phyloP scores from a whole-genome alignment of 2,797 vertebrate species.

The Scolopax bukidnonensis region DNA sequence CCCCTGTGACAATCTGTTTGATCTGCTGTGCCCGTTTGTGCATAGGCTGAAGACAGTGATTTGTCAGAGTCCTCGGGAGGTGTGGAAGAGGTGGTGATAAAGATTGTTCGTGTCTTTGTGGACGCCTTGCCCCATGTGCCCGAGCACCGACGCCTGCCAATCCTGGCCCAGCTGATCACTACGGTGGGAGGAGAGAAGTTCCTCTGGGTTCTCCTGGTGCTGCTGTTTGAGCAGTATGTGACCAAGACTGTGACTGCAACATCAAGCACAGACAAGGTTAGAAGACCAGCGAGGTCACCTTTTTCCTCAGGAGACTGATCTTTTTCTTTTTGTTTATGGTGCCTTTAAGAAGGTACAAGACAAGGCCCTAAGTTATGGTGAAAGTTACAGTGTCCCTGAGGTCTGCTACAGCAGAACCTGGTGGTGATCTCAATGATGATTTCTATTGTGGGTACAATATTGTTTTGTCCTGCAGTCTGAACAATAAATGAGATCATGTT shows the following conservation, averaged over 20 bases:
- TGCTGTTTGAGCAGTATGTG: slow-evolving; percentile 91
- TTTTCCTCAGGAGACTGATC: background rate
- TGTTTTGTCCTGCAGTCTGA: background rate
- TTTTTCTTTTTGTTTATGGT: background rate
- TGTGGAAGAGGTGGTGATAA: slow-evolving; percentile 83
- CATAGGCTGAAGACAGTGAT: slow-evolving; percentile 82
- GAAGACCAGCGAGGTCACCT: background rate
- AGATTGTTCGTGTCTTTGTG: slow-evolving; percentile 88
- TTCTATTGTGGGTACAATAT: background rate
- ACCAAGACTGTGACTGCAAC: slow-evolving; percentile 74
- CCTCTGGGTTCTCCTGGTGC: slow-evolving; percentile 90
- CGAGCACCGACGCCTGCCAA: slow-evolving; percentile 89
- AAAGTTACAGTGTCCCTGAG: background rate
- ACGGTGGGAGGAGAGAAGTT: slow-evolving; percentile 87
- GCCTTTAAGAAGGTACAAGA: background rate
- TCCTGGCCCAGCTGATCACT: slow-evolving; percentile 85
- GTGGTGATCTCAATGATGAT: background rate
- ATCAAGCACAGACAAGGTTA: slow-evolving; percentile 85
- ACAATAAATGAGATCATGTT: background rate
- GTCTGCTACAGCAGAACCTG: background rate
- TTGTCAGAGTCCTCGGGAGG: slow-evolving; percentile 66
- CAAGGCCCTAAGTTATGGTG: background rate
- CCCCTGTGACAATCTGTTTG: background rate
- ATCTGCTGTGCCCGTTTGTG: background rate
- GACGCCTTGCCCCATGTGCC: slow-evolving; percentile 94